Evolutionary conservation across 2,113 vertebrate species (phyloP).

Genomic region (Melanocharis versteri): DNA sequence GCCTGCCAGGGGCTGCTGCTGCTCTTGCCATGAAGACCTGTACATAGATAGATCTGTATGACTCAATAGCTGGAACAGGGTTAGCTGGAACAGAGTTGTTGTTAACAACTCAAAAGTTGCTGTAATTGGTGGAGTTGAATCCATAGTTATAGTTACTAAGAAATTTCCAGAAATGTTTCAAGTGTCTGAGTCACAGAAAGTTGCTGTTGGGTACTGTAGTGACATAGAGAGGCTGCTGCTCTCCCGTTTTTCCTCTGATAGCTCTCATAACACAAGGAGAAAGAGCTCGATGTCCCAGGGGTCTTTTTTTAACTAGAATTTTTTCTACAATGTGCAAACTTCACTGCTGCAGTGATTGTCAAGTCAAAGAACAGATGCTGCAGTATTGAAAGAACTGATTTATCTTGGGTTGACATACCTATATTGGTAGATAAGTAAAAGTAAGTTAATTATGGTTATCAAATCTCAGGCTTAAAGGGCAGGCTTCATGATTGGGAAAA

Average conservation of each 20-base stretch:
- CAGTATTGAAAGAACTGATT: background rate
- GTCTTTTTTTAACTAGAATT: background rate
- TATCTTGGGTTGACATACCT: background rate
- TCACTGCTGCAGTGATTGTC: background rate
- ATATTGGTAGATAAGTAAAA: background rate
- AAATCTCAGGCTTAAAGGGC: background rate
- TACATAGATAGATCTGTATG: background rate
- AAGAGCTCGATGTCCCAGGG: accelerated
- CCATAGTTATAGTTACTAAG: background rate
- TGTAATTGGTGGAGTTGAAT: background rate
- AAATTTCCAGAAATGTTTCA: background rate
- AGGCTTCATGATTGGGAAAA: background rate
- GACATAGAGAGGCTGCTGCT: background rate
- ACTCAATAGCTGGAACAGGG: background rate
- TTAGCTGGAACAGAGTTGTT: background rate
- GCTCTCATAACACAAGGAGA: background rate
- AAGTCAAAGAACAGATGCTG: background rate
- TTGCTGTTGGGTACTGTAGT: background rate
- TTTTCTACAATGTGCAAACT: background rate
- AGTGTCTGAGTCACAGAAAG: background rate
- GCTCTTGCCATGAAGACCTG: background rate
- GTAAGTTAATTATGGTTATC: background rate
- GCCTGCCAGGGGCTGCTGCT: background rate
- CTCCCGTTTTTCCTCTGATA: background rate
- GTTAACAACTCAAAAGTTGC: background rate